Base-by-base conservation (phyloP, 92 coral and sea anemone species). In the Parazoanthus atlanticus region DNA sequence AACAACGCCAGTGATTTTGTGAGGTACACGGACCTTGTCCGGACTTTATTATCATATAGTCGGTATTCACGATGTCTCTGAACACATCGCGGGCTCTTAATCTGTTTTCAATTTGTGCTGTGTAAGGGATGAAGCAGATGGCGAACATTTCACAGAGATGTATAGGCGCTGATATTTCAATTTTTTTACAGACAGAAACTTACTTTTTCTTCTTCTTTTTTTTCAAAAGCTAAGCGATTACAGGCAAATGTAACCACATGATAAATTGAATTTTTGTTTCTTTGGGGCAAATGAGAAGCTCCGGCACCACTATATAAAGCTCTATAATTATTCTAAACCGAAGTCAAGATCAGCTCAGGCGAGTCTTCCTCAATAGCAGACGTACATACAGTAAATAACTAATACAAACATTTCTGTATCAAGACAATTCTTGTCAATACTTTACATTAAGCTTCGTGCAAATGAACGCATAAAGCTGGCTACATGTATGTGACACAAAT, bases 21-120 rank as follows among this genome's bases (percentile, higher is more conserved):
- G 64, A 66, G 85, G 77, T 79, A 16, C 71, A 86, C 25, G 75
- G 72, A 88, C 70, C 41, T 11, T 26, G 87, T 84, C 87, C 87
- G 32, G 78, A 21, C 43, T 84, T 84, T 84, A 84, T 84, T 84
- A 47, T 17, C 31, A 19, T 16, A 29, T 26, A 69, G 74, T 82
- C 46, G 58, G 64, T 66, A n/a, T 40, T 43, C 65, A 25, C 47
- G 84, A 65, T 30, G 56, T 38, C 32, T 38, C 23, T 56, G 64
- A 43, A 56, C 74, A 56, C 46, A 49, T 13, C 61, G 36, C 82
- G 30, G 31, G 26, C 16, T 81, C 47, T 25, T 17, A 81, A 34
- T 56, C 29, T 36, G 23, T 11, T 17, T 64, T 80, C 28, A 23
- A 33, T 36, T 81, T 33, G 52, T 25, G 73, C 85, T 81, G 84